These are phyloP conservation scores for Edolisoma coerulescens DNA, from an alignment of 2,113 vertebrate genomes.

Conservation along the genomic window DNA sequence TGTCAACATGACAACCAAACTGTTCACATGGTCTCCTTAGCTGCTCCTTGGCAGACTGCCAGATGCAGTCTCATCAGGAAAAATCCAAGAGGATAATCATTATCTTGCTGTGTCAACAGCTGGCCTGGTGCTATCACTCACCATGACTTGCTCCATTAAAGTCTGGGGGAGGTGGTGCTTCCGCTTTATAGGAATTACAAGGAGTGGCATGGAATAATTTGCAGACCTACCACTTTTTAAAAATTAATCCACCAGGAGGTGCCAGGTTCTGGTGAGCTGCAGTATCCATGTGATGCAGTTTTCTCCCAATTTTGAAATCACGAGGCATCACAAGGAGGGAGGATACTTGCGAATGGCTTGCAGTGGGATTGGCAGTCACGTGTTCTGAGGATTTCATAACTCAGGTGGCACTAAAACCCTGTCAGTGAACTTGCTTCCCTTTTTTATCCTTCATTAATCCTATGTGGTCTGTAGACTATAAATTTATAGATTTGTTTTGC, in stretches of 20 bases:
- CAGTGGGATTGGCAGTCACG: neutral
- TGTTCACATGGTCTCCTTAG: neutral
- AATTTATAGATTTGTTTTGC: neutral
- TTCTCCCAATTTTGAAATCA: neutral
- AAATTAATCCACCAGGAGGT: neutral
- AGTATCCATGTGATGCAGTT: neutral
- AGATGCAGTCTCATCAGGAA: constrained; percentile 24
- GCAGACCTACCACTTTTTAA: neutral
- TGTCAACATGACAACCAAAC: neutral
- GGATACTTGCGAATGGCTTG: neutral
- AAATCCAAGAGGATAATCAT: constrained; percentile 38
- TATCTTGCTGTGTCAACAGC: constrained; percentile 51
- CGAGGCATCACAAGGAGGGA: neutral
- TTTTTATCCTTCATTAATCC: neutral
- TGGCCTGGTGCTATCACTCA: neutral
- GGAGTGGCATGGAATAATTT: neutral
- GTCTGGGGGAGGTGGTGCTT: neutral
- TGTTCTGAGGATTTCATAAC: neutral
- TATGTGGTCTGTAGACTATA: neutral
- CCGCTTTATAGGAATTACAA: neutral
- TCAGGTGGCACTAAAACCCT: neutral
- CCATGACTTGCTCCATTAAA: neutral
- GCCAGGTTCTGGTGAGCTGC: neutral
- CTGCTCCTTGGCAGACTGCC: neutral
- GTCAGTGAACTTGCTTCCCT: neutral